Percentiles rank a stretch among this genome's conserved stretches.
These are phyloP conservation scores for Toxotes lorentzi DNA, from an alignment of 2,797 vertebrate species.

Conservation along the genomic window DNA sequence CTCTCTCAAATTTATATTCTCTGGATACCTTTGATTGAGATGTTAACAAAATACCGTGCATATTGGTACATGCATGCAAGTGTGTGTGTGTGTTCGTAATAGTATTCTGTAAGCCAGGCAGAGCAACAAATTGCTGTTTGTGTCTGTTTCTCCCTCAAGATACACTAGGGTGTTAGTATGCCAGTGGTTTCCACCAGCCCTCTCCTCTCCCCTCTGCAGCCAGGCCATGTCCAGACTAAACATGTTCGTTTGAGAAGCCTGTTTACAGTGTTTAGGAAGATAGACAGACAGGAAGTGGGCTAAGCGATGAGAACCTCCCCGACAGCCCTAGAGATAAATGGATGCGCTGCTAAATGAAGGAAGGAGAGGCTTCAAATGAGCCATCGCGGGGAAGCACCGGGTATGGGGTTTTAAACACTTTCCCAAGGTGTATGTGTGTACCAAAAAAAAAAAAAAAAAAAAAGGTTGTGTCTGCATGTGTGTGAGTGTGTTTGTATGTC, in stretches of 20 bases:
- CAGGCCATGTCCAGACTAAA: constrained; percentile 69
- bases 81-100: constrained; percentile 9
- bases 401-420: constrained; percentile 67
- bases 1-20: constrained; percentile 29
- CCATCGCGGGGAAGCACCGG: constrained; percentile 67
- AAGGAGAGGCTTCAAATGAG: constrained; percentile 81
- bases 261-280: constrained; percentile 68
- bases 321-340: constrained; percentile 81
- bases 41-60: constrained; percentile 29
- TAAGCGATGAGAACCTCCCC: constrained; percentile 69
- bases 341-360: constrained; percentile 79
- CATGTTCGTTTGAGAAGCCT: constrained; percentile 58
- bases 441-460: not conserved
- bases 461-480: not conserved
- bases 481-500: constrained; percentile 40
- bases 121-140: constrained; percentile 36
- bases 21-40: constrained; percentile 47
- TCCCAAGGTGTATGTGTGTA: constrained; percentile 49
- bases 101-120: constrained; percentile 26
- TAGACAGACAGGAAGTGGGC: constrained; percentile 70
- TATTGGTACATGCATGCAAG: constrained; percentile 7
- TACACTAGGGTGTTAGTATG: constrained; percentile 14
- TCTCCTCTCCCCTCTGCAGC: constrained; percentile 35
- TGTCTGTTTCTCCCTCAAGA: constrained; percentile 44
- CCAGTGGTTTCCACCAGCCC: constrained; percentile 36